Conservation (phyloP, 2,113 vertebrate species). For the Antidorcas marsupialis region DNA sequence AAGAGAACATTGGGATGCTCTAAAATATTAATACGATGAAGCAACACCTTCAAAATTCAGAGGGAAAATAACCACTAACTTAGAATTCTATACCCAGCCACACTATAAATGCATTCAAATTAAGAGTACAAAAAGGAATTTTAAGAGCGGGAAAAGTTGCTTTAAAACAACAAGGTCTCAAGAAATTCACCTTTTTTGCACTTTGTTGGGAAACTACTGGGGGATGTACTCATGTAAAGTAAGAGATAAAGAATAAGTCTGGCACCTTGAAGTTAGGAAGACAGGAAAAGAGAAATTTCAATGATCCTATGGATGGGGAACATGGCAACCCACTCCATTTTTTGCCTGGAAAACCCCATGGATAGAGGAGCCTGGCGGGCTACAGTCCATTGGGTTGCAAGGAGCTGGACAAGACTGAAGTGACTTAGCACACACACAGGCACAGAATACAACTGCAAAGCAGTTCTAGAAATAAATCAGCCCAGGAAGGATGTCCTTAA, state of each 20-base stretch:
- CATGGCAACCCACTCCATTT: background rate
- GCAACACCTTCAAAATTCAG: background rate
- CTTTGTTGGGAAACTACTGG: background rate
- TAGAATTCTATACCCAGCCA: background rate
- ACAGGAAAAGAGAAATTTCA: background rate
- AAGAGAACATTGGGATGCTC: background rate
- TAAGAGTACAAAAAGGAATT: background rate
- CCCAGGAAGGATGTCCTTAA: background rate
- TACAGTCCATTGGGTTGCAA: background rate
- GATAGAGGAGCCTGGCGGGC: background rate
- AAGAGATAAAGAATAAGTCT: background rate
- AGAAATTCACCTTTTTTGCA: background rate
- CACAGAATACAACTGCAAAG: background rate
- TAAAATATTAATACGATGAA: background rate
- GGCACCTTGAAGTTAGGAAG: background rate
- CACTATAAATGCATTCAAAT: background rate
- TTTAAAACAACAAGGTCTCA: background rate
- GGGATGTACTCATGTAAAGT: background rate
- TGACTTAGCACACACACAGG: background rate
- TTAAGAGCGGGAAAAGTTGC: background rate
- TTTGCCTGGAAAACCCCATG: background rate
- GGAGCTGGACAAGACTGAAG: background rate
- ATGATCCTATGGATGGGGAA: background rate
- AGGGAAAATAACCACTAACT: background rate
- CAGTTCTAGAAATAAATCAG: background rate